Evolutionary conservation across 2,888 invertebrate genomes (phyloP), one percentile per base, ranked within the genome.

Genomic region (Callinectes sapidus): DNA sequence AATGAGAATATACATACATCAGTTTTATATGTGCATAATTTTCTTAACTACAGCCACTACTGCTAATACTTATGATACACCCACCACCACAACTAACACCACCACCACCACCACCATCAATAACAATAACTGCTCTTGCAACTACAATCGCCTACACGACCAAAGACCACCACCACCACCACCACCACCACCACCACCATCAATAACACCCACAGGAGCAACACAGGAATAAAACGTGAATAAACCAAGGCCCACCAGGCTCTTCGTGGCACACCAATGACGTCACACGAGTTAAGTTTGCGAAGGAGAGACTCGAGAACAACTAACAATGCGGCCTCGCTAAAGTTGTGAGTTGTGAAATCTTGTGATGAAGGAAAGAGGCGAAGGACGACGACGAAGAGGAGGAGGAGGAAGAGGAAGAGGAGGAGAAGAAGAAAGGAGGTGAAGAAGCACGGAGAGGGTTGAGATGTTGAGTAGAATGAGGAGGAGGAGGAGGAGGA

Each of bases 281-380:
- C 71, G 71, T 71, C 71, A 71, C 28, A 2, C 1, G 81, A n/a
- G 81, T 35, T 32, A 81, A 81, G 81, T 81, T 81, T 35, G 81
- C 81, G 35, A 81, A 81, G 81, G 81, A 81, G 81, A 0, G 81
- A 81, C 81, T 81, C 81, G 81, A 81, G 81, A 81, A 16, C 81
- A 14, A 35, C 81, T 81, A 81, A 81, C 81, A 81, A 81, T 81
- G 81, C n/a, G 81, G 81, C 81, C 14, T 32, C 35, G 35, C 81
- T 35, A 32, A 81, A 81, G 81, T 81, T 81, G 35, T 81, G 81
- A 81, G 81, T 81, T 81, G 81, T 81, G 71, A 81, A 81, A 81
- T 81, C 81, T 81, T 81, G 81, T 81, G 81, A 81, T 81, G 81
- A 81, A 81, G 81, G 81, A 81, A 81, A 32, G 81, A 81, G 81